Base-by-base conservation (phyloP, 2,113 vertebrate species). In the Miniopterus natalensis region DNA sequence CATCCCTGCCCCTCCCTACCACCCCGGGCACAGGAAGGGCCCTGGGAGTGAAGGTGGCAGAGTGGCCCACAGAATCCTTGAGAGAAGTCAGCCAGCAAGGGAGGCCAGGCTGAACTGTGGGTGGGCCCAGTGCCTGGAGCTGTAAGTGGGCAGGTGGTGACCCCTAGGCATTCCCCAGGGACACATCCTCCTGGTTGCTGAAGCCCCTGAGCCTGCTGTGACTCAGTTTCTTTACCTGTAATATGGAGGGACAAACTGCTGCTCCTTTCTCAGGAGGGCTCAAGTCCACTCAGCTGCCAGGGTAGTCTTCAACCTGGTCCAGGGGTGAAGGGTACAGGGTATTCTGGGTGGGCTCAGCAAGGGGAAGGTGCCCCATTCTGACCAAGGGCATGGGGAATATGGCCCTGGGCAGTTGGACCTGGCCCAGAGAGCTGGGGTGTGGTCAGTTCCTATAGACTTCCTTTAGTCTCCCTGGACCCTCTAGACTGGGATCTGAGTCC, bases 81-180 rank as follows among this genome's bases (percentile, higher is more conserved):
- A 40, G 78, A 51, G 63, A 36, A 85, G 81, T 36, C 0, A 2
- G 45, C 70, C 12, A 1, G 79, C 49, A 42, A 0, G 25, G 74
- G 77, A 1, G 3, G 21, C 11, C 29, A 4, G 57, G 45, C n/a
- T 3, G 15, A 17, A 31, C n/a, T 70, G 71, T 6, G 42, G 66
- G 65, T 25, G 80, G 57, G 21, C 40, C 15, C 20, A 29, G 21
- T 13, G 40, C 45, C 45, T 42, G 3, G 42, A 47, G 57, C 25
- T 14, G 13, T 31, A 2, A 42, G 2, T 27, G 17, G 83, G 66
- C 15, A 88, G 59, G 71, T n/a, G 55, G 10, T 20, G 25, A 23
- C 53, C 0, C 0, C 47, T 36, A 12, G 4, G 45, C 9, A 0
- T 49, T 57, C 40, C 61, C 40, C 27, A 15, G 68, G 61, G 47